A percentile compares a stretch with the other conserved stretches of the same genome.
Evolutionary conservation across 1,140 invertebrate genomes (phyloP).

Genomic region (Drosophila dunni): DNA sequence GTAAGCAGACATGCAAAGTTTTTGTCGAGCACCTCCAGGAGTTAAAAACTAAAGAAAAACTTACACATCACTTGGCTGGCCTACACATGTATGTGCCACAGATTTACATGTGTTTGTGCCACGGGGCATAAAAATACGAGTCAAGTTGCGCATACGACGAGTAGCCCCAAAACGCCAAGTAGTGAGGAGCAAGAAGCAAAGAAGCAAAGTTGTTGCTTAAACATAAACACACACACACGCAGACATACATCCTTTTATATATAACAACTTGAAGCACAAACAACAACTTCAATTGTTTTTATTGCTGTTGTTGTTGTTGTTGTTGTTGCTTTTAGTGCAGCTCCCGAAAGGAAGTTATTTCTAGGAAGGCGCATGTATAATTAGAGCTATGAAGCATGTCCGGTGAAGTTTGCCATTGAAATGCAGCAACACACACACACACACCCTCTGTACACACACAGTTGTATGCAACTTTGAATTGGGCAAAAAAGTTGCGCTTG

Average conservation of each 20-base stretch:
- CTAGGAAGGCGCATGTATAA: slow-evolving; percentile 80
- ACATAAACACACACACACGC: slow-evolving; percentile 21
- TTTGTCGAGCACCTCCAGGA: slow-evolving; percentile 32
- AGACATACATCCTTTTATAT: neutral
- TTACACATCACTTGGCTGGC: slow-evolving; percentile 18
- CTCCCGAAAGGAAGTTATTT: slow-evolving; percentile 66
- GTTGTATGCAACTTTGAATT: slow-evolving; percentile 44
- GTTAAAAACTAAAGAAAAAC: slow-evolving; percentile 27
- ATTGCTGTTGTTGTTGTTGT: slow-evolving; percentile 20
- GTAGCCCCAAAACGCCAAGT: slow-evolving; percentile 23
- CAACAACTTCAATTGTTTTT: slow-evolving; percentile 42
- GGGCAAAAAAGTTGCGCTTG: slow-evolving; percentile 50
- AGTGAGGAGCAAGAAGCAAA: slow-evolving; percentile 24
- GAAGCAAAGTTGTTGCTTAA: slow-evolving; percentile 54
- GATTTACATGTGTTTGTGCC: slow-evolving; percentile 30
- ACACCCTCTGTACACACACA: slow-evolving; percentile 33
- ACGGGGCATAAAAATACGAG: slow-evolving; percentile 49
- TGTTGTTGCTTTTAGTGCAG: slow-evolving; percentile 33
- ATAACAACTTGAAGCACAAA: slow-evolving; percentile 14
- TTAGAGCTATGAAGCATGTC: slow-evolving; percentile 83
- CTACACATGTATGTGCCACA: slow-evolving; percentile 6
- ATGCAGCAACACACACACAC: slow-evolving; percentile 56
- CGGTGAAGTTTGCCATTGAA: slow-evolving; percentile 83
- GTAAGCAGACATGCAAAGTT: slow-evolving; percentile 74
- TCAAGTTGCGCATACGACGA: slow-evolving; percentile 56